Evolutionary conservation across 2,797 vertebrate species (phyloP), one percentile per base, ranked within the genome.

Genomic region (Anisognathus igniventris): DNA sequence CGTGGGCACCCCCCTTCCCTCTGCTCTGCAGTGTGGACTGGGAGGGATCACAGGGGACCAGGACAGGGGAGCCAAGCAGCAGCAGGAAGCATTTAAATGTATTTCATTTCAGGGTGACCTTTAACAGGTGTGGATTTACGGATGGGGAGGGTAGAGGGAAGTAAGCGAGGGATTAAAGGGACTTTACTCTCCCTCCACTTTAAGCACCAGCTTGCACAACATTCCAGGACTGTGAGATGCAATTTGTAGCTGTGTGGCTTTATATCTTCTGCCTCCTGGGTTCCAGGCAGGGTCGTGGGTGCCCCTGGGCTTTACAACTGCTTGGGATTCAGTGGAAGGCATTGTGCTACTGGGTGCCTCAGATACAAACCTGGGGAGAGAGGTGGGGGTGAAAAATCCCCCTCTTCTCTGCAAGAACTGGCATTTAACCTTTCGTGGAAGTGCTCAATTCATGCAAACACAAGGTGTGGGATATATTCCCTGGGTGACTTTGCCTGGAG

Each of bases 41-140:
- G 56, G 58, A 80, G 57, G 68, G 53, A 50, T n/a, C 5, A 1
- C 62, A 31, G 56, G 60, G 39, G 12, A 48, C 57, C 31, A 39
- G 91, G 88, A 57, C 7, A 24, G 40, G 35, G n/a, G 30, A 93
- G 90, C 79, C 51, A 74, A 75, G 83, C 71, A 79, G 80, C 64
- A 90, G 60, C 30, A 71, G 86, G 86, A 68, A 66, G 73, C 24
- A 61, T 89, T 91, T 74, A n/a, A 65, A 84, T 65, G 77, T 88
- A 90, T 96, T 96, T 93, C 62, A 76, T 95, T 95, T 96, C 96
- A 96, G 96, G 95, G 93, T 96, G 96, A 96, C 96, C 96, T 96
- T 96, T 96, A 96, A 93, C 96, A 96, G 96, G 96, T 96, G 95
- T 96, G 95, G 94, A 96, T 96, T 96, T 96, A 92, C 76, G 16